Evolutionary conservation across 1,140 invertebrate species (phyloP), one percentile per base, ranked within the genome.

Genomic region (Drosophila bipectinata): DNA sequence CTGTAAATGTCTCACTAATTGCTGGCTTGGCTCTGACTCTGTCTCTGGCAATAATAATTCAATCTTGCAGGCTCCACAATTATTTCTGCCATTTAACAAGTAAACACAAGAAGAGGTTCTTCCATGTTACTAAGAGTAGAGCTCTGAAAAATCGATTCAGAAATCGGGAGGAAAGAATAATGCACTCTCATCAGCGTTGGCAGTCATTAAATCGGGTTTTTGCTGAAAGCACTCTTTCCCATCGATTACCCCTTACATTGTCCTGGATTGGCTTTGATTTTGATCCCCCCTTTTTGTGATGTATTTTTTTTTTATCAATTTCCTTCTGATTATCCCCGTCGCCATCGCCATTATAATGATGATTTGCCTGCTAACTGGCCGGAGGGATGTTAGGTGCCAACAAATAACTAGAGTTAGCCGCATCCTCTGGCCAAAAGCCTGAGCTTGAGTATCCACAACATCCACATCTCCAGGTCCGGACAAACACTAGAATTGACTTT

Each of bases 321-420:
- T 77, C 34, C 45, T 60, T 77, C 30, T 57, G 39, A 55, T 63
- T 71, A 71, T 78, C 64, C 61, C 59, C 18, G 60, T 55, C 34
- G 39, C 54, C 53, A 69, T 45, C 68, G 67, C 73, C 74, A 78
- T 76, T 76, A 72, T 75, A 87, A 87, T 85, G 74, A 85, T 67
- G 74, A 85, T 67, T 78, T 72, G 58, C 30, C 55, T 76, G 72
- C 71, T 68, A 76, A 79, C 79, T 69, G 60, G 72, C 72, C 82
- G 71, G 78, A 79, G 82, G 82, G 82, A 79, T 75, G 75, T 75
- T 88, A 82, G 78, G 82, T 87, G 82, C 83, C 83, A 87, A 88
- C 75, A 87, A 87, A 87, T 87, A 82, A 87, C 83, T 76, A 79
- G 79, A 68, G 66, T 80, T 55, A 53, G 39, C 68, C 28, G n/a